phyloP scores from a whole-genome alignment of 2,113 vertebrate species.

The Leptodactylus fuscus region DNA sequence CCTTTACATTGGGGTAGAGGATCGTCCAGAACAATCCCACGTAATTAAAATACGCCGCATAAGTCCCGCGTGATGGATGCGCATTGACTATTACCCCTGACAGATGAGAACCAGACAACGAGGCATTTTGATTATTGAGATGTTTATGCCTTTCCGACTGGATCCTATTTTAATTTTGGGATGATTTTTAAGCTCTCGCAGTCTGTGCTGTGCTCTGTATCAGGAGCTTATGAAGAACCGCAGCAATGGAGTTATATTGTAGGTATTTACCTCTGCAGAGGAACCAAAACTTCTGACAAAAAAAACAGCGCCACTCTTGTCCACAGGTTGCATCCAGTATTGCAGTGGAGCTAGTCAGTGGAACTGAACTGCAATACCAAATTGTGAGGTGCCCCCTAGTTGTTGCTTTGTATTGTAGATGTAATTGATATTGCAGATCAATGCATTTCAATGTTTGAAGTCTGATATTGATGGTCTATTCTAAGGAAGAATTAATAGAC shows the following conservation, averaged over 20 bases:
- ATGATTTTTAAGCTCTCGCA: not conserved
- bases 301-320: not conserved
- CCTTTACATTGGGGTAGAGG: constrained; percentile 22
- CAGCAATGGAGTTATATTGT: not conserved
- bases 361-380: too few species aligned
- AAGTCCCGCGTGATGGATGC: not conserved
- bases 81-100: constrained; percentile 29
- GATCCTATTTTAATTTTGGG: constrained; percentile 20
- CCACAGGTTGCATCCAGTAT: too few species aligned
- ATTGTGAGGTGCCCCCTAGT: too few species aligned
- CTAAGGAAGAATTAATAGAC: too few species aligned
- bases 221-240: not conserved
- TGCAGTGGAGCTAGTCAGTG: too few species aligned
- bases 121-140: constrained; percentile 43
- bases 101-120: not conserved
- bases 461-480: too few species aligned
- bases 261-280: not conserved
- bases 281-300: not conserved
- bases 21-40: constrained; percentile 57
- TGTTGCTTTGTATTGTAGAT: too few species aligned
- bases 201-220: not conserved
- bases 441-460: too few species aligned
- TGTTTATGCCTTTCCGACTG: constrained; percentile 12
- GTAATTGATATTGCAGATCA: too few species aligned
- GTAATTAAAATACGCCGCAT: constrained; percentile 43